Evolutionary conservation across 2,888 invertebrate species (phyloP).

Genomic region (Apodemia mormo): DNA sequence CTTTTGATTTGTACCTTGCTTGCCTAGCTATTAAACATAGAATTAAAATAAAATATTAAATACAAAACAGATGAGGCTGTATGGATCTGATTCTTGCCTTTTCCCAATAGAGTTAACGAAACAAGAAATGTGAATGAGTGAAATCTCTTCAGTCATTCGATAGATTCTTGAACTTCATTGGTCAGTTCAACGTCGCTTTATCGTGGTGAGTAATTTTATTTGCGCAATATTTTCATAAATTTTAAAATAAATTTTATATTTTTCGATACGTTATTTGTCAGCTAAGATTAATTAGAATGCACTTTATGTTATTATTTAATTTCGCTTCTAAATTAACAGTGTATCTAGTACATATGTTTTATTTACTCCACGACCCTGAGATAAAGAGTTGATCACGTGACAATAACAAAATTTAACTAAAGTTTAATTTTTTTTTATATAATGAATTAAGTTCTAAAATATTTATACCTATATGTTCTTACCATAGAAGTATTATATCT

Average conservation of each 20-base stretch:
- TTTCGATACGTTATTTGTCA: not conserved
- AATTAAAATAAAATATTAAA: no score
- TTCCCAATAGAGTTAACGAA: no score
- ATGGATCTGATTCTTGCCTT: no score
- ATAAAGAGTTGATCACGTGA: slow-evolving; percentile 50
- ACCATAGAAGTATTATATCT: no score
- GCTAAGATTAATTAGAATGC: not conserved
- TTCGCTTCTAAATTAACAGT: not conserved
- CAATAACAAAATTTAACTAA: slow-evolving; percentile 46
- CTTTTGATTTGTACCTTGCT: no score
- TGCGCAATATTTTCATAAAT: slow-evolving; percentile 20
- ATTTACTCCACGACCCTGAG: slow-evolving; percentile 50
- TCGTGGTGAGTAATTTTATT: slow-evolving; percentile 36
- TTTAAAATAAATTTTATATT: not conserved
- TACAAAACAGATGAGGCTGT: no score
- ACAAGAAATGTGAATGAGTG: slow-evolving; percentile 29
- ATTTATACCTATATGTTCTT: no score
- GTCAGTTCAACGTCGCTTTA: slow-evolving; percentile 35
- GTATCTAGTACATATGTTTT: slow-evolving; percentile 41
- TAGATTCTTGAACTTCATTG: slow-evolving; percentile 31
- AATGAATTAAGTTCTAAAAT: no score
- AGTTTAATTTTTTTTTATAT: no score
- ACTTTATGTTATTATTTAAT: not conserved
- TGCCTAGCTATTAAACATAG: no score
- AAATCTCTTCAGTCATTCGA: slow-evolving; percentile 36